Conservation (phyloP, 2,113 vertebrate genomes). For the Copsychus sechellarum region DNA sequence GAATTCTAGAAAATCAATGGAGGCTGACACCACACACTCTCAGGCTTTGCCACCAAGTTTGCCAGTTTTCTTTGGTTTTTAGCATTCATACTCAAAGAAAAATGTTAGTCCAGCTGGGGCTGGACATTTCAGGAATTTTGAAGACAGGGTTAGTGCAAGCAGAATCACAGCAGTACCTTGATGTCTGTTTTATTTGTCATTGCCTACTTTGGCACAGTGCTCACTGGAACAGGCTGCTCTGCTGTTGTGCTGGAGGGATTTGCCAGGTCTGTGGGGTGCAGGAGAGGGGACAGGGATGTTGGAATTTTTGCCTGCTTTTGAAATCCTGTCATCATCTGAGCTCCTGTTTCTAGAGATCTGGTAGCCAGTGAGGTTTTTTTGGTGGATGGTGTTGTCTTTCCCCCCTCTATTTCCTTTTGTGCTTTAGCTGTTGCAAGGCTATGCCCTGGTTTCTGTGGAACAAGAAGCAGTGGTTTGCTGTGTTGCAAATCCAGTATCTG, state of each 20-base stretch:
- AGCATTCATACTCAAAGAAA: not conserved
- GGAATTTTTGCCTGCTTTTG: not conserved
- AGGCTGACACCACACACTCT: not conserved
- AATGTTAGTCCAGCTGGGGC: not conserved
- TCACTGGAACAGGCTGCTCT: not conserved
- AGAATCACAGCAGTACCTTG: not conserved
- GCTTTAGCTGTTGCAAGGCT: not conserved
- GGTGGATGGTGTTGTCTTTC: not conserved
- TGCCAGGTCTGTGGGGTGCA: not conserved
- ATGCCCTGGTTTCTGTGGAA: not conserved
- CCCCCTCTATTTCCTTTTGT: not conserved
- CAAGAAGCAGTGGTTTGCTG: not conserved
- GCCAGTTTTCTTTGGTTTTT: not conserved
- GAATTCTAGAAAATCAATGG: not conserved
- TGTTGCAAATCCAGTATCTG: not conserved
- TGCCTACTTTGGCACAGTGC: not conserved
- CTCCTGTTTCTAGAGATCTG: not conserved
- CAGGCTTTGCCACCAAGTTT: not conserved
- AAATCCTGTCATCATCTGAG: not conserved
- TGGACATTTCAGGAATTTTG: not conserved
- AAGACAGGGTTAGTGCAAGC: not conserved
- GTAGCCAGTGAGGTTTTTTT: not conserved
- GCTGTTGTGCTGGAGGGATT: not conserved
- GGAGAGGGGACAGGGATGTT: not conserved
- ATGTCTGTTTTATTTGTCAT: not conserved